Evolutionary conservation across 2,797 vertebrate species (phyloP).

Genomic region (Pseudocheirus occidentalis): DNA sequence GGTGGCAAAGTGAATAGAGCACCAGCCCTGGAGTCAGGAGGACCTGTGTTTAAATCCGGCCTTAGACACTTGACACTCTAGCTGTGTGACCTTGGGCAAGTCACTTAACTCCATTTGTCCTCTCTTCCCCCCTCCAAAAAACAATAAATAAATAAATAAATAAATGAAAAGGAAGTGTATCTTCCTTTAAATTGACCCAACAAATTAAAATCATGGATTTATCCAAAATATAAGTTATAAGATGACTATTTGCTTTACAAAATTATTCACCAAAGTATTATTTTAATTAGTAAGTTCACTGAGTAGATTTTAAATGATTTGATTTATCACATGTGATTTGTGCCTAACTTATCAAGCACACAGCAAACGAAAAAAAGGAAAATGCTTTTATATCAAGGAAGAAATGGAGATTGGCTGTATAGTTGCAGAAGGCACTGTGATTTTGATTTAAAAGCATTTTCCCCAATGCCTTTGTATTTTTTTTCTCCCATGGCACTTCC

Average conservation of each 20-base stretch:
- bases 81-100: too few species aligned
- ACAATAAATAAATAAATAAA: too few species aligned
- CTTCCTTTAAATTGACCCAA: background rate
- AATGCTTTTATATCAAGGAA: background rate
- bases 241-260: constrained; percentile 22
- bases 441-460: background rate
- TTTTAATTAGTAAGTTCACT: constrained; percentile 46
- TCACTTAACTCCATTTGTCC: too few species aligned
- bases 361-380: background rate
- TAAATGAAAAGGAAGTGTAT: background rate
- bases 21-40: too few species aligned
- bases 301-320: constrained; percentile 37
- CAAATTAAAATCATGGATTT: background rate
- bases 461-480: background rate
- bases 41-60: too few species aligned
- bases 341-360: background rate
- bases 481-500: background rate
- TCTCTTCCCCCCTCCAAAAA: too few species aligned
- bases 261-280: constrained; percentile 36
- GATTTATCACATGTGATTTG: background rate
- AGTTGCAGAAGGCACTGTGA: background rate
- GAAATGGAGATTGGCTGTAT: background rate
- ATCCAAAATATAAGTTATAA: constrained; percentile 14
- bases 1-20: too few species aligned
- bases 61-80: too few species aligned